Conservation (phyloP, 2,113 vertebrate genomes). For the Marcusenius ussheri region DNA sequence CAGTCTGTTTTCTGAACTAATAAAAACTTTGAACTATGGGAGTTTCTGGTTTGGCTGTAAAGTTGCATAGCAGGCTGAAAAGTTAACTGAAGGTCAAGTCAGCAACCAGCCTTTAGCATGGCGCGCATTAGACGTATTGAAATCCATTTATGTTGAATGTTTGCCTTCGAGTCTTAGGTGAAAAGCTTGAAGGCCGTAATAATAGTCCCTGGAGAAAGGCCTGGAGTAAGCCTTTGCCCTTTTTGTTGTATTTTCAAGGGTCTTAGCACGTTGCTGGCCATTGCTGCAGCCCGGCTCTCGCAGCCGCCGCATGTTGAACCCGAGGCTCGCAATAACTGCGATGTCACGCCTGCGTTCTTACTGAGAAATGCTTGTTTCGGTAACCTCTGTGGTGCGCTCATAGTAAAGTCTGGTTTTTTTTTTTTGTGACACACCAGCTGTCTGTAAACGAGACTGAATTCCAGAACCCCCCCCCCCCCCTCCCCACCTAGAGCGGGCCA, state of each 20-base stretch:
- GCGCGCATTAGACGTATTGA: background rate
- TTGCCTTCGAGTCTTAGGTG: background rate
- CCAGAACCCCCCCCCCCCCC: background rate
- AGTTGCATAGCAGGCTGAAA: background rate
- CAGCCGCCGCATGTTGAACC: background rate
- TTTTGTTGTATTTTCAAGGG: background rate
- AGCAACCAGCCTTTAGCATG: background rate
- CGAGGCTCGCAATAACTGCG: background rate
- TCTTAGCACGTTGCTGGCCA: background rate
- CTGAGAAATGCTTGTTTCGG: background rate
- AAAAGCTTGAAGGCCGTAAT: background rate
- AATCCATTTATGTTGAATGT: background rate
- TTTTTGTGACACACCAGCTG: background rate
- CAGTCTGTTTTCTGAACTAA: background rate
- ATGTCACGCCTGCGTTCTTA: background rate
- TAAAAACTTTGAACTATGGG: background rate
- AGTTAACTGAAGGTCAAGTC: background rate
- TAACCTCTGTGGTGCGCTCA: background rate
- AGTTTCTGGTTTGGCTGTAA: background rate
- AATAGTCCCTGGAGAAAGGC: background rate
- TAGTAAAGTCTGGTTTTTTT: background rate
- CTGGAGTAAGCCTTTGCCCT: background rate
- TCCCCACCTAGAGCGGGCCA: background rate
- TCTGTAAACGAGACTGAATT: background rate
- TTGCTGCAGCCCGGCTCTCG: background rate